Base-by-base conservation (phyloP, 2,888 invertebrate species). In the Zygaena filipendulae region DNA sequence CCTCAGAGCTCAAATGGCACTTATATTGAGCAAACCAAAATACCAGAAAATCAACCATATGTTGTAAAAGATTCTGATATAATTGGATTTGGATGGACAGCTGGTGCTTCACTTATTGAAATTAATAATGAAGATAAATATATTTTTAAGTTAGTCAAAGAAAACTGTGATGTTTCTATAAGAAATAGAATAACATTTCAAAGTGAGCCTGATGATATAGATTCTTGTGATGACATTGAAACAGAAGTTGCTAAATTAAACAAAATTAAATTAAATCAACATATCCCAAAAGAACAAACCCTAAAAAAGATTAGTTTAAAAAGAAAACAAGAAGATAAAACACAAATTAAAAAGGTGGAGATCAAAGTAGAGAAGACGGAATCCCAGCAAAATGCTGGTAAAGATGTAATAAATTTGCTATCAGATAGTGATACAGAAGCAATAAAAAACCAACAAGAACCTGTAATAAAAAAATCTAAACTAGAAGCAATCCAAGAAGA, bases 1-100 rank as follows among this genome's bases (percentile, higher is more conserved):
- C 66, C 74, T 37, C 47, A 85, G 85, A 85, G 84, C 49, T 62
- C 81, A 3, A 86, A 86, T 69, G 86, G 85, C 26, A 66, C 83
- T 11, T 86, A 54, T 53, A 54, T 86, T 27, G 85, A 84, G 27
- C 53, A 56, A 2, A 46, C 43, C 3, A 60, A 47, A 47, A 77
- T 83, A 40, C 37, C 53, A 8, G 48, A 63, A 19, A 59, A 64
- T 22, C 45, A 44, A 10, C 63, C 70, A 24, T 52, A 63, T 30
- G 34, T 43, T 22, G 38, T 84, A 10, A 46, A 52, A 25, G 54
- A 77, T 23, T 59, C 60, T 22, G 83, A 84, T 53, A 39, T 75
- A 9, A 66, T 86, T 45, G 83, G 84, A 3, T 64, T 86, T 40
- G 85, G 86, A 5, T 75, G 74, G 68, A 53, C 60, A 13, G 25